Evolutionary conservation across 2,888 invertebrate genomes (phyloP).

Genomic region (Girardia tigrina): DNA sequence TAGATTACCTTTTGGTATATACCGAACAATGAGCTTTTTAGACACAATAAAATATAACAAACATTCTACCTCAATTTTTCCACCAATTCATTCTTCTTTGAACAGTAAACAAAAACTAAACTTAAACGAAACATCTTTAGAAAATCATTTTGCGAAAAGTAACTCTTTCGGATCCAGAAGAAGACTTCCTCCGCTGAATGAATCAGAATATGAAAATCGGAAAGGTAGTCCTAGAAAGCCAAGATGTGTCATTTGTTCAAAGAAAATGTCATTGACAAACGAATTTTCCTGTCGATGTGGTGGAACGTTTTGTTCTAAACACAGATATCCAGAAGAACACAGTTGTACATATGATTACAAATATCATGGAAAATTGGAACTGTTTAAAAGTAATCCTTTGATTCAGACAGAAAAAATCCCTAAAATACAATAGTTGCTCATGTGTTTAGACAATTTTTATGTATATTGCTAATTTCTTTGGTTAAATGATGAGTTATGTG

Average conservation of each 20-base stretch:
- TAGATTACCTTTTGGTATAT: neutral
- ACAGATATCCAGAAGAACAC: constrained; percentile 30
- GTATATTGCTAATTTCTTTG: too few relatives aligned
- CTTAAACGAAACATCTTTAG: neutral
- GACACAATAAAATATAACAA: neutral
- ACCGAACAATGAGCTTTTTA: neutral
- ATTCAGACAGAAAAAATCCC: neutral
- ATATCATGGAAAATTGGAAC: neutral
- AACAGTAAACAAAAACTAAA: neutral
- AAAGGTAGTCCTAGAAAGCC: neutral
- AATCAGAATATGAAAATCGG: constrained; percentile 2
- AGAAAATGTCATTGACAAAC: neutral
- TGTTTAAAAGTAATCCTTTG: constrained; percentile 17
- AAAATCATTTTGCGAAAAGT: neutral
- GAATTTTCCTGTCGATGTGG: neutral
- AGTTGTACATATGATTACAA: constrained; percentile 25
- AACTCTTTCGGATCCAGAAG: neutral
- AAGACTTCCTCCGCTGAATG: neutral
- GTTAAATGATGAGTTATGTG: too few relatives aligned
- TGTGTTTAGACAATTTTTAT: too few relatives aligned
- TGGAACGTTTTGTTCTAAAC: constrained; percentile 23
- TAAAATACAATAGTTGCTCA: constrained; percentile 27
- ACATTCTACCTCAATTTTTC: neutral
- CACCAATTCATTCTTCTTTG: neutral
- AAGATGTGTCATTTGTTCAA: neutral